Conservation (phyloP, 1,140 invertebrate species). For the Drosophila navojoa region DNA sequence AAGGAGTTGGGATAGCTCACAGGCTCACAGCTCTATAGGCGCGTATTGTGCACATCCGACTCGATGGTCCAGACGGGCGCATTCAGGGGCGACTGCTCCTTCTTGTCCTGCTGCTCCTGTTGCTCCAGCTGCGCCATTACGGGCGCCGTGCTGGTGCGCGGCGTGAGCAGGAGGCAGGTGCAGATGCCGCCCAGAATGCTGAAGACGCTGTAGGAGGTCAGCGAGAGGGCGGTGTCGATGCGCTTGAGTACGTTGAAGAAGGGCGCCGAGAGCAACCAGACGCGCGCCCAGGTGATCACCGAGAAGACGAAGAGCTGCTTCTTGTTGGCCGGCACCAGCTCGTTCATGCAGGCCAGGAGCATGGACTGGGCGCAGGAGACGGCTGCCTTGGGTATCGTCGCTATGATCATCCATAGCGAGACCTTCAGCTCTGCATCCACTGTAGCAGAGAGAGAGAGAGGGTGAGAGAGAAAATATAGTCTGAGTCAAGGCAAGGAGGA, state of each 20-base stretch:
- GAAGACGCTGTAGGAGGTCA: slow-evolving; percentile 72
- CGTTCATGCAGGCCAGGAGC: slow-evolving; percentile 77
- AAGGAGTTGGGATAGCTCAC: not conserved
- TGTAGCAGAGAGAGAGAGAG: slow-evolving; percentile 7
- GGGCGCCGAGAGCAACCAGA: slow-evolving; percentile 76
- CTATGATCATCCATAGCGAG: slow-evolving; percentile 79
- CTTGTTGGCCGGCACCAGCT: slow-evolving; percentile 73
- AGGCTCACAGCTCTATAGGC: slow-evolving; percentile 45
- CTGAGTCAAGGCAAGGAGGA: not conserved
- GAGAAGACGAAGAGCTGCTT: slow-evolving; percentile 78
- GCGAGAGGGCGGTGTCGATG: slow-evolving; percentile 70
- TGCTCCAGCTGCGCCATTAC: slow-evolving; percentile 30
- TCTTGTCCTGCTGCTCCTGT: slow-evolving; percentile 40
- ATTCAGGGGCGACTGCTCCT: slow-evolving; percentile 70
- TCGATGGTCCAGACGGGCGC: slow-evolving; percentile 73
- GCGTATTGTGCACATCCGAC: slow-evolving; percentile 71
- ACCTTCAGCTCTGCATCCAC: slow-evolving; percentile 77
- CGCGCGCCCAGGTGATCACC: slow-evolving; percentile 75
- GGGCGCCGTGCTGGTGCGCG: slow-evolving; percentile 46
- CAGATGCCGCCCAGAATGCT: slow-evolving; percentile 78
- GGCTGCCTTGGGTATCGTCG: slow-evolving; percentile 73
- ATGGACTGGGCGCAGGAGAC: slow-evolving; percentile 80
- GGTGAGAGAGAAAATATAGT: not conserved
- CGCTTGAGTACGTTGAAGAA: slow-evolving; percentile 79
- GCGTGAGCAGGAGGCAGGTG: slow-evolving; percentile 70